Evolutionary conservation across 1,140 invertebrate species (phyloP).

Genomic region (Sinonovacula constricta): DNA sequence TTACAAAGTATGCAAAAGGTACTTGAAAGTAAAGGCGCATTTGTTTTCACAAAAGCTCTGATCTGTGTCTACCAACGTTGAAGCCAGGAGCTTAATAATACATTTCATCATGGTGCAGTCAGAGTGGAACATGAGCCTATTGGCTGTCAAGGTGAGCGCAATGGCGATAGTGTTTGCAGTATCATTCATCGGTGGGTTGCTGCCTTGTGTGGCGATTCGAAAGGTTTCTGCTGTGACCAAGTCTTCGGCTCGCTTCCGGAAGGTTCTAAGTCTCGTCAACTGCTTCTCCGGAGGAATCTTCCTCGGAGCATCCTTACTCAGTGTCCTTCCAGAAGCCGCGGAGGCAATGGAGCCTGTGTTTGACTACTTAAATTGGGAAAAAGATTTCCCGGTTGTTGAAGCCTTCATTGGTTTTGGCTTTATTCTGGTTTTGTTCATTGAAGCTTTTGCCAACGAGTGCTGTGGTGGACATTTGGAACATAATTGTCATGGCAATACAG

Average conservation of each 20-base stretch:
- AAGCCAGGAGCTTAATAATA: too few relatives aligned
- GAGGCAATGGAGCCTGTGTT: constrained; percentile 62
- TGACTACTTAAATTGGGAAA: not conserved
- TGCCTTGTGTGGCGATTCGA: not conserved
- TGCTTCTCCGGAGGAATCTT: constrained; percentile 82
- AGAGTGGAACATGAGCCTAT: too few relatives aligned
- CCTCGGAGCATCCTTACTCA: constrained; percentile 80
- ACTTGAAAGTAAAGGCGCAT: too few relatives aligned
- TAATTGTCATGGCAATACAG: not conserved
- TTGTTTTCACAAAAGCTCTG: too few relatives aligned
- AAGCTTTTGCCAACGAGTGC: not conserved
- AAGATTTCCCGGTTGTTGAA: not conserved
- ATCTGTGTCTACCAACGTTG: too few relatives aligned
- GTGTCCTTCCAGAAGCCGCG: constrained; percentile 80
- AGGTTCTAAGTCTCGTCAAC: constrained; percentile 54
- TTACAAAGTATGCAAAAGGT: too few relatives aligned
- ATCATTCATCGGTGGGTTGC: constrained; percentile 18
- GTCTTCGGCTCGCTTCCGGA: not conserved
- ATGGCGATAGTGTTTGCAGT: constrained; percentile 20
- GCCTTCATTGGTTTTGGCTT: not conserved
- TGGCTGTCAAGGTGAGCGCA: too few relatives aligned
- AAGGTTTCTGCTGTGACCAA: not conserved
- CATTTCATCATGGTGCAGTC: too few relatives aligned
- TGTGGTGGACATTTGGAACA: not conserved
- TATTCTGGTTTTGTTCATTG: not conserved